phyloP scores from a whole-genome alignment of 2,113 vertebrate genomes.

The Oncorhynchus nerka region DNA sequence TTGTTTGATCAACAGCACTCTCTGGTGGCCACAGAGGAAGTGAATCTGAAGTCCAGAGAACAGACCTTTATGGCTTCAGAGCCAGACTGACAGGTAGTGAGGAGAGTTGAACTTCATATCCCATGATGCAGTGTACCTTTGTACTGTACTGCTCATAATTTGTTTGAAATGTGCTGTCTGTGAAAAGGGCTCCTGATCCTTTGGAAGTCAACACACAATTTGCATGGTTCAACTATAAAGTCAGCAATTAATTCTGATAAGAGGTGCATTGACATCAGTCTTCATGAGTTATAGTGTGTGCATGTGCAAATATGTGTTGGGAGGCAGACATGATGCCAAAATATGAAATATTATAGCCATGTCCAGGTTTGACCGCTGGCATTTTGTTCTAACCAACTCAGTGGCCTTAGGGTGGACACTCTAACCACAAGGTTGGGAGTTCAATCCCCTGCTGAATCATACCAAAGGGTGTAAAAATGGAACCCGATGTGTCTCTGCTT shows the following conservation, averaged over 20 bases:
- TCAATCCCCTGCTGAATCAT: too few species aligned
- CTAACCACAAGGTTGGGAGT: too few species aligned
- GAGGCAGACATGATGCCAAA: too few species aligned
- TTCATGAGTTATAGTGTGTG: not conserved
- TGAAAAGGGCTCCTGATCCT: not conserved
- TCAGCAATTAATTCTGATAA: not conserved
- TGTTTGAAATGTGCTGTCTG: too few species aligned
- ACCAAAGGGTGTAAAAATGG: too few species aligned
- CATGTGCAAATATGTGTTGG: not conserved
- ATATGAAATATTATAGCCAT: too few species aligned
- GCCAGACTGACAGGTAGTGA: not conserved
- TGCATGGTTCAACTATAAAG: not conserved
- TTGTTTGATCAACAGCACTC: conserved; percentile 39
- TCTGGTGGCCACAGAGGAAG: conserved; percentile 39
- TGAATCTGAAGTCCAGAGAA: not conserved
- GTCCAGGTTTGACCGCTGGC: too few species aligned
- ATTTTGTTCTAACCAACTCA: too few species aligned
- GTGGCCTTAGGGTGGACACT: too few species aligned
- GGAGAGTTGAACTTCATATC: not conserved
- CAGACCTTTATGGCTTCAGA: not conserved
- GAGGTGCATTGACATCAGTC: conserved; percentile 2
- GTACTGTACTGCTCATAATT: too few species aligned
- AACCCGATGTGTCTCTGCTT: too few species aligned
- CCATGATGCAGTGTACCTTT: not conserved
- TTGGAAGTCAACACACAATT: not conserved